Evolutionary conservation across 2,113 vertebrate genomes (phyloP), one percentile per base, ranked within the genome.

Genomic region (Corythornis vintsioides): DNA sequence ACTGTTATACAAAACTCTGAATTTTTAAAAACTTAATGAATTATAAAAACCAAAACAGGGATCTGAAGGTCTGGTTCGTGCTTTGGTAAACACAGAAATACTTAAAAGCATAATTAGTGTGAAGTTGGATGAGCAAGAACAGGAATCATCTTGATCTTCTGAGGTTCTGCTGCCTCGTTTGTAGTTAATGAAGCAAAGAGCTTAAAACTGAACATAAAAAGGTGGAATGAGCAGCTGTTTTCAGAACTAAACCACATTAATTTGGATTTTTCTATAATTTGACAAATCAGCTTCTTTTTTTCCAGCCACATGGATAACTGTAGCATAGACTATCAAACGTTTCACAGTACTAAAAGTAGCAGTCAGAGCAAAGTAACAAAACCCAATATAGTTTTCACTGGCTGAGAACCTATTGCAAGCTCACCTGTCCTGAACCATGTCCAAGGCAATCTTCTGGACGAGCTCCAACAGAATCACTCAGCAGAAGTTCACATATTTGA

Each of bases 261-360:
- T 76, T 77, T 47, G 13, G 22, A 48, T 55, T 89, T 91, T 70
- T 63, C 79, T 77, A 66, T 29, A 55, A 40, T 31, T 14, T 33
- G 33, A 89, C 25, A 84, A 63, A 91, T 50, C 52, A 78, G 15
- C 4, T 3, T 17, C 77, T 61, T 74, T 33, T 59, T 55, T 47
- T 9, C 35, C 88, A 94, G 94, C 31, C 61, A 28, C 52, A 42
- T 4, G 16, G 57, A 33, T 53, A 95, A 76, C 42, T 80, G 69
- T 82, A 92, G 71, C 2, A 2, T 66, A 91, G 64, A 86, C 91
- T 94, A 81, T 84, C 89, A 80, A 38, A 82, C 95, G 85, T 93
- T 97, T 92, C 83, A 95, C 67, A 29, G 26, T 60, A 96, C 91
- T 93, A 96, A 97, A 96, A 97, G 96, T 86, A 96, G 87, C 73